Base-by-base conservation (phyloP, 1,140 invertebrate species). In the Diachasmimorpha longicaudata region DNA sequence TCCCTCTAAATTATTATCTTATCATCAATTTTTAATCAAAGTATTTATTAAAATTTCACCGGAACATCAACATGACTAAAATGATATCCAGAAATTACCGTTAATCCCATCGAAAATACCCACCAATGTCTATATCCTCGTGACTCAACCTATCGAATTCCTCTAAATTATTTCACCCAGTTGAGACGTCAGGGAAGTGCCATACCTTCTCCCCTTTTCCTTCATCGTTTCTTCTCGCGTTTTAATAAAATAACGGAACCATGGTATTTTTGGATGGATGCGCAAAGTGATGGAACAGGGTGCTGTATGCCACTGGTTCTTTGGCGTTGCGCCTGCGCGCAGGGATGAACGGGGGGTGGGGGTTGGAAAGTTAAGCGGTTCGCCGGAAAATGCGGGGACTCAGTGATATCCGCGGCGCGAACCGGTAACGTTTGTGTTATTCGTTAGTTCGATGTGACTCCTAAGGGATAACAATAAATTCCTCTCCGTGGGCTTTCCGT, bases 361-460 rank as follows among this genome's bases (percentile, higher is more conserved):
- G 79, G 52, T 81, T 21, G 69, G 77, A 79, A 85, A 82, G 81
- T 85, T 83, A 80, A 82, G 82, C 79, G 81, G 82, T 81, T 63
- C 79, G 81, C 82, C 81, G 79, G 79, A 83, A 81, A 81, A 84
- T 82, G 78, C 79, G 77, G 81, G 79, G 80, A 82, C 82, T 85
- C 84, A 87, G 86, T 87, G 78, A 80, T 77, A 82, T 80, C 81
- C 84, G 84, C 82, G 82, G 80, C 85, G 86, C 84, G 84, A 84
- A 82, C 80, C 77, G 79, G 74, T 74, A 23, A 52, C 73, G 67
- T 48, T 36, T 36, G 66, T 69, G 66, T 52, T 46, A 6, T 63
- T 23, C 6, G 8, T 31, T 55, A 5, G n/a, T 52, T 16, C 5
- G 14, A 42, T 42, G 39, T 52, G 48, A 31, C 31, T 52, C 5